These are phyloP conservation scores for Nasonia longicornis DNA, from an alignment of 1,140 invertebrate species.

Conservation along the genomic window DNA sequence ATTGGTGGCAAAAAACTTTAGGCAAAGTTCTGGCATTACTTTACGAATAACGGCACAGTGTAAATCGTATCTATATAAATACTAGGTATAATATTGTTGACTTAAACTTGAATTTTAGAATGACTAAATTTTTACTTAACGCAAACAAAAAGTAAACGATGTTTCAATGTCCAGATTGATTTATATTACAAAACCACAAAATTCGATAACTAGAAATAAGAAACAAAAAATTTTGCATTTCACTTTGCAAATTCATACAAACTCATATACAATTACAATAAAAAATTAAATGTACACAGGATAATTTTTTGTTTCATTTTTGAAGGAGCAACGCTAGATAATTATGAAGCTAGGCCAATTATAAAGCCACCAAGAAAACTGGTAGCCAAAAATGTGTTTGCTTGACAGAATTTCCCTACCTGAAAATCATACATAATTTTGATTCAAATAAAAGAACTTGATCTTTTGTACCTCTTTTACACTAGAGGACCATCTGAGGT, in stretches of 20 bases:
- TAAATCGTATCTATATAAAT: constrained; percentile 6
- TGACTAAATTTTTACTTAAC: background rate
- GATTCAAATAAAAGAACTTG: constrained; percentile 24
- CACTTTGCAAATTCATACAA: background rate
- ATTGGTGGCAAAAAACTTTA: background rate
- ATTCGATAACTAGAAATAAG: background rate
- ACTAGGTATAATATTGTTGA: constrained; percentile 9
- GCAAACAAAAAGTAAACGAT: background rate
- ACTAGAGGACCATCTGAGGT: constrained; percentile 28
- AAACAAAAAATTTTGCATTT: background rate
- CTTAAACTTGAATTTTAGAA: too few relatives aligned
- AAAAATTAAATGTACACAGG: background rate
- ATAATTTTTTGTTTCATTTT: constrained; percentile 17
- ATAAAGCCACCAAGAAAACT: constrained; percentile 90
- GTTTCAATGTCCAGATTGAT: background rate
- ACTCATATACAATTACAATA: background rate
- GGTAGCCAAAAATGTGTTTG: constrained; percentile 82
- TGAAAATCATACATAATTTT: constrained; percentile 69
- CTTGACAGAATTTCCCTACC: constrained; percentile 79
- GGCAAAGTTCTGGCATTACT: background rate
- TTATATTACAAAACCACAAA: background rate
- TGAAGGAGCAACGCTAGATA: background rate
- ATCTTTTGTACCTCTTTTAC: constrained; percentile 14
- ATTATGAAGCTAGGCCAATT: constrained; percentile 79
- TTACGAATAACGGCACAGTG: background rate